phyloP scores from a whole-genome alignment of 2,797 vertebrate species.

The Arctocebus calabarensis region DNA sequence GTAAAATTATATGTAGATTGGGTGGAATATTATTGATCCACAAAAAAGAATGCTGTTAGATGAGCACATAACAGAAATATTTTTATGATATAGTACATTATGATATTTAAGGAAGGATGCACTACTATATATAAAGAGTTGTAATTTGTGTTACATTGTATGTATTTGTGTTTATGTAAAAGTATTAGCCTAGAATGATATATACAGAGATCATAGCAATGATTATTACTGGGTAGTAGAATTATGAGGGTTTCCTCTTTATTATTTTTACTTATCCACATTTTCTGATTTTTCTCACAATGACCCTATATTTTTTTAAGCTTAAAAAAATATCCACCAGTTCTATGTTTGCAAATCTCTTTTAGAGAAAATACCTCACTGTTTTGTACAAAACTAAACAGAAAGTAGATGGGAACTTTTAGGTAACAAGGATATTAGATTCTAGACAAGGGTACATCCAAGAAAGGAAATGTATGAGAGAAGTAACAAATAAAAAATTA shows the following conservation, averaged over 20 bases:
- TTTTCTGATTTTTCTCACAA: slow-evolving; percentile 19
- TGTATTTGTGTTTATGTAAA: neutral
- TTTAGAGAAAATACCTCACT: neutral
- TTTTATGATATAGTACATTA: neutral
- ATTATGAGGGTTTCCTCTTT: neutral
- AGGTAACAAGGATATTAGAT: neutral
- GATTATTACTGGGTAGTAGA: neutral
- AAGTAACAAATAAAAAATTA: neutral
- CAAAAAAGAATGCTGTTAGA: neutral
- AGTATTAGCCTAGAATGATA: slow-evolving; percentile 12
- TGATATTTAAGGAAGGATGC: neutral
- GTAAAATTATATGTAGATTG: neutral
- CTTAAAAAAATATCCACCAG: neutral
- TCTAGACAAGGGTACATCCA: neutral
- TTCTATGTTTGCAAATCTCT: neutral
- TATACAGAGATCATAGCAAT: neutral
- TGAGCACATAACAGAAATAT: neutral
- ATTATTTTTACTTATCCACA: neutral
- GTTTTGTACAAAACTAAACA: neutral
- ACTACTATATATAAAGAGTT: neutral
- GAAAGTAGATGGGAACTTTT: neutral
- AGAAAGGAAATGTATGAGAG: neutral
- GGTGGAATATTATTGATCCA: neutral
- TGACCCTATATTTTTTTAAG: neutral
- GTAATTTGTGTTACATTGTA: neutral